Conservation (phyloP, 2,888 invertebrate genomes). For the Strigamia transsilvanica region DNA sequence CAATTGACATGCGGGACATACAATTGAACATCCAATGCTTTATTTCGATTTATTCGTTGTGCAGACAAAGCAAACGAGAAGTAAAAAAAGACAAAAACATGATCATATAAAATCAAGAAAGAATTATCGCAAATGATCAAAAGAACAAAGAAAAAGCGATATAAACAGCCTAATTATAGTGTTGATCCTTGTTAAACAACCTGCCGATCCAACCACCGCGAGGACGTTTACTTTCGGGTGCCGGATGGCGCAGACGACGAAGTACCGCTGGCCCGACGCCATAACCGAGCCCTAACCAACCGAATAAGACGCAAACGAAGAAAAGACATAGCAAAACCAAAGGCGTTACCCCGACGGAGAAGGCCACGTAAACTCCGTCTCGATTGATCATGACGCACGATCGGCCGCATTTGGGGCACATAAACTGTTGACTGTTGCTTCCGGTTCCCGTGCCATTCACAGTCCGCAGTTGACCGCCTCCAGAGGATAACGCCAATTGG, state of each 20-base stretch:
- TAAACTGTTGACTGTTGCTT: constrained; percentile 24
- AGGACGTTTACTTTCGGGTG: background rate
- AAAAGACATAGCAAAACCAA: constrained; percentile 36
- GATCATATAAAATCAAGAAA: no score
- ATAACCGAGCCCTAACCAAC: constrained; percentile 14
- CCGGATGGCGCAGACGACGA: constrained; percentile 24
- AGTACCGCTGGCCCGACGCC: constrained; percentile 23
- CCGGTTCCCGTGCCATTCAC: background rate
- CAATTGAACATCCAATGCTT: background rate
- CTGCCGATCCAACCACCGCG: constrained; percentile 24
- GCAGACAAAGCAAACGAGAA: background rate
- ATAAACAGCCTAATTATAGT: background rate
- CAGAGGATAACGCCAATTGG: background rate
- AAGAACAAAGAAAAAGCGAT: no score
- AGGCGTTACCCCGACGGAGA: constrained; percentile 22
- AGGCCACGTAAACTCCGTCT: constrained; percentile 17
- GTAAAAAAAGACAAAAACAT: background rate
- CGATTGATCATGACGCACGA: constrained; percentile 35
- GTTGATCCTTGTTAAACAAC: background rate
- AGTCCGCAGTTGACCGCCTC: background rate
- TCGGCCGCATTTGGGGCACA: constrained; percentile 30
- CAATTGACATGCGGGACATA: no score
- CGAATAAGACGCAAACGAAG: constrained; percentile 32
- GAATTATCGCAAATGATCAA: no score
- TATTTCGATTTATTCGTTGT: constrained; percentile 8